Base-by-base conservation (phyloP, 2,113 vertebrate genomes). In the Myotis brandtii region DNA sequence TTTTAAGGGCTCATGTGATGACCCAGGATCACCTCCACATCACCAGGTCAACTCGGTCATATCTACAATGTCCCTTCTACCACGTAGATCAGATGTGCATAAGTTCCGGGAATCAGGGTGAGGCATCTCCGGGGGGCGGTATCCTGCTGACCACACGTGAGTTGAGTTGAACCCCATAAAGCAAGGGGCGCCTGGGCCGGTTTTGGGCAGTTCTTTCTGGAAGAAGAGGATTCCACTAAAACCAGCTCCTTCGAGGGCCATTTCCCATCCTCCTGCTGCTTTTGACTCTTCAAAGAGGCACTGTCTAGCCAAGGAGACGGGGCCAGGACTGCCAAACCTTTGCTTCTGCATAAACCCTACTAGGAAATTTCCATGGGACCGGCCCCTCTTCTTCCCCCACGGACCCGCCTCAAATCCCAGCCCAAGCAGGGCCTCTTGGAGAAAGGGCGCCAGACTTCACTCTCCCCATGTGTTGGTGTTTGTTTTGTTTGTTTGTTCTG, bases 331-430 rank as follows among this genome's bases (percentile, higher is more conserved):
- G 96, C 94, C 96, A 96, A 86, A 69, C 54, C 88, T 70, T 37
- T 4, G 30, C 94, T 93, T 92, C 93, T 85, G 84, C 80, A 88
- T 70, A 81, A 82, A 89, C 37, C 30, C 50, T 27, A 66, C 73
- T 80, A 23, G 97, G 96, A 97, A 97, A 97, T 97, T 97, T 97
- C 97, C 97, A 96, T 2, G 16, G 91, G 79, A 25, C 50, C 6
- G 1, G 62, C n/a, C 67, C 85, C 70, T 64, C 66, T 13, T 11
- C 72, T 48, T 5, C 34, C 73, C 64, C 40, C 18, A 25, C 25
- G 11, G 7, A 62, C 67, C 85, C 12, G 84, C 72, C 32, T 17
- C 2, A 52, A 64, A 32, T 9, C 83, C 54, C 12, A 67, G 72
- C 23, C 72, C 77, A 18, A 17, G 50, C 32, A 9, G 8, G 3